These are phyloP conservation scores for Monochamus saltuarius DNA, from an alignment of 1,140 invertebrate species.

Conservation along the genomic window DNA sequence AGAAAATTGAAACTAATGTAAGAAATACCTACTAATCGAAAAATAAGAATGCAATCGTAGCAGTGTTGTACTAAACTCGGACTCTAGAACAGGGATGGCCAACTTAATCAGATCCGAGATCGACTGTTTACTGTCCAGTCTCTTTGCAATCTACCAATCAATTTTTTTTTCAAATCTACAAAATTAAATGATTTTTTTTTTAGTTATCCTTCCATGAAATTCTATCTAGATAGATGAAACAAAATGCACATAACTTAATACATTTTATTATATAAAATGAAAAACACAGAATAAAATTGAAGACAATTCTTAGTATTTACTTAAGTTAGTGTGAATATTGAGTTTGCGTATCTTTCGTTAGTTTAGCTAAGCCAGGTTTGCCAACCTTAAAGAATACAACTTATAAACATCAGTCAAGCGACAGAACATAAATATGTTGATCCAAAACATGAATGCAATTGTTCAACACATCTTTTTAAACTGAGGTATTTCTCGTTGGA, in stretches of 20 bases:
- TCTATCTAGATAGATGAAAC: too few relatives aligned
- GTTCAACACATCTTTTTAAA: conserved; percentile 25
- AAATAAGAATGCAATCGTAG: too few relatives aligned
- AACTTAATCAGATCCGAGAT: conserved; percentile 2
- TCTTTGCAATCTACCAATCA: background rate
- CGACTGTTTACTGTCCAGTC: background rate
- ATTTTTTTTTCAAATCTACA: conserved; percentile 4
- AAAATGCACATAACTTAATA: background rate
- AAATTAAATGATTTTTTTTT: too few relatives aligned
- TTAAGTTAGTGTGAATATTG: conserved; percentile 9
- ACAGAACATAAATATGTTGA: conserved; percentile 14
- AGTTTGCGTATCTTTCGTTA: conserved; percentile 4
- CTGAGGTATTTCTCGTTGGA: background rate
- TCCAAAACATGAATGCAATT: conserved; percentile 15
- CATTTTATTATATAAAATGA: background rate
- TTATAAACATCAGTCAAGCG: conserved; percentile 18
- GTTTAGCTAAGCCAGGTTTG: conserved; percentile 17
- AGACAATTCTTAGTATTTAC: conserved; percentile 1
- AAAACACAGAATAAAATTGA: background rate
- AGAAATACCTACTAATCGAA: too few relatives aligned
- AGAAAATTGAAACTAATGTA: too few relatives aligned
- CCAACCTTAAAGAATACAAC: conserved; percentile 22
- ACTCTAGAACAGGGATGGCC: background rate
- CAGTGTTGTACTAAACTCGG: too few relatives aligned
- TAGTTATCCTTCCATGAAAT: too few relatives aligned